These are phyloP conservation scores for Pitta sordida DNA, from an alignment of 2,113 vertebrate species.

Conservation along the genomic window DNA sequence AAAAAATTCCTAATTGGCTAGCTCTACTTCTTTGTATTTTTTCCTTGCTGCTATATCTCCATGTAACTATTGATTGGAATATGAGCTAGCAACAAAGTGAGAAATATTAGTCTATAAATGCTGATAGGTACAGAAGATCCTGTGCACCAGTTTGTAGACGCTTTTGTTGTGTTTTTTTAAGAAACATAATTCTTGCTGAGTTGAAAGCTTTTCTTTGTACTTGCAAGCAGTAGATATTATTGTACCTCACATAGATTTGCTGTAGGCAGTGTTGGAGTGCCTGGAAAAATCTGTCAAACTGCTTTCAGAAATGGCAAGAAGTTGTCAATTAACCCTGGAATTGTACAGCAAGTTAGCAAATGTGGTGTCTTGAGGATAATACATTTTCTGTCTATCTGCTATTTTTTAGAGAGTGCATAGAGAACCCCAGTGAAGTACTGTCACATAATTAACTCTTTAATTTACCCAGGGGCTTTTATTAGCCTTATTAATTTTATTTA, in stretches of 20 bases:
- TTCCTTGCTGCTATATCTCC: not conserved
- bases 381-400: not conserved
- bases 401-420: not conserved
- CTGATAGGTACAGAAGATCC: not conserved
- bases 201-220: not conserved
- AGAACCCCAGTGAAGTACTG: not conserved
- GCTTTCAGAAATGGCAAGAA: constrained; percentile 14
- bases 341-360: not conserved
- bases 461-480: not conserved
- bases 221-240: not conserved
- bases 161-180: not conserved
- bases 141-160: not conserved
- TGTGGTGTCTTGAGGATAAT: not conserved
- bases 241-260: not conserved
- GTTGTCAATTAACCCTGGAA: not conserved
- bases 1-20: not conserved
- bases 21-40: not conserved
- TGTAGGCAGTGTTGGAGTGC: not conserved
- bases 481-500: not conserved
- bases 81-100: not conserved
- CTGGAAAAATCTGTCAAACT: not conserved
- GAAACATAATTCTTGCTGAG: not conserved
- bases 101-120: not conserved
- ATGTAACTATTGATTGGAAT: not conserved
- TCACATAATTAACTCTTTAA: constrained; percentile 26